These are phyloP conservation scores for Penaeus monodon DNA, from an alignment of 2,888 invertebrate genomes.

Conservation along the genomic window DNA sequence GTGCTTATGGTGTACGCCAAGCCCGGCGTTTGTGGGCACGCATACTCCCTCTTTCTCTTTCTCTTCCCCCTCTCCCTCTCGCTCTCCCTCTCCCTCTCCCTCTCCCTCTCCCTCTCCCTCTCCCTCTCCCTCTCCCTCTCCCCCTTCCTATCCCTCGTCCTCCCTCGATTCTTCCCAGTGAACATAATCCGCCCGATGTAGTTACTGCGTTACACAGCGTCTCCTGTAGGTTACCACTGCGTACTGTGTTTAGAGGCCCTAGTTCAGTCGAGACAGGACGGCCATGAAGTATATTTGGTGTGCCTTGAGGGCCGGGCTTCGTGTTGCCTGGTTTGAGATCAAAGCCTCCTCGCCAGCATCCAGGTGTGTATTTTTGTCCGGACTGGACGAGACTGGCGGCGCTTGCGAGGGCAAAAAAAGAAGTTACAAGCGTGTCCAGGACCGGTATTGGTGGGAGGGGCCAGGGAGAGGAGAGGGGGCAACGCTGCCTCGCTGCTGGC, in stretches of 20 bases:
- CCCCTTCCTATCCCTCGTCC: background rate
- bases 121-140: background rate
- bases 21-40: background rate
- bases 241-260: background rate
- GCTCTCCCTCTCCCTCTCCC: background rate
- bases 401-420: too few species aligned
- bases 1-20: background rate
- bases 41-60: background rate
- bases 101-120: background rate
- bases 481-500: background rate
- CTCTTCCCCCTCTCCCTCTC: background rate
- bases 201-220: background rate
- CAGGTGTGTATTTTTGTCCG: too few species aligned
- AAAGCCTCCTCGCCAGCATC: too few species aligned
- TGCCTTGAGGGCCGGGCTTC: background rate
- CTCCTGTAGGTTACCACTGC: background rate
- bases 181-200: background rate
- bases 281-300: background rate
- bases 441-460: background rate
- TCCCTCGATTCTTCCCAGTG: background rate
- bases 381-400: too few species aligned
- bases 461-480: background rate
- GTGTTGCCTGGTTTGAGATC: too few species aligned
- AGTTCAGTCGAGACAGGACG: background rate
- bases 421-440: too few species aligned